Evolutionary conservation across 2,113 vertebrate species (phyloP), one percentile per base, ranked within the genome.

Genomic region (Motacilla tschutschensis): DNA sequence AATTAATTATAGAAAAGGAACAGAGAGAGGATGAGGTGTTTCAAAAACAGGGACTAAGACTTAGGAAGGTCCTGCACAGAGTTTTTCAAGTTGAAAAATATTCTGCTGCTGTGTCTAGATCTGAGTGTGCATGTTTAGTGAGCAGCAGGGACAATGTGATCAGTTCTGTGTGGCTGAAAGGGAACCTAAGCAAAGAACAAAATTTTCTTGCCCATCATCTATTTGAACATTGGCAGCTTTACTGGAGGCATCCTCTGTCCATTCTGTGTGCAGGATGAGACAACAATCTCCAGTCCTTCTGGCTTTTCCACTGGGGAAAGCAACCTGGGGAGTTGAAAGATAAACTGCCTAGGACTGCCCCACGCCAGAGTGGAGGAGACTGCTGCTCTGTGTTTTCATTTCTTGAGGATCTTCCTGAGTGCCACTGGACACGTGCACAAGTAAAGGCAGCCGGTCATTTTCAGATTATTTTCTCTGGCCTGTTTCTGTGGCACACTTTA

Each of bases 231-330:
- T 3, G 0, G 46, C 46, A 85, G 75, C 51, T 1, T 4, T 25
- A 10, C 33, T 51, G 28, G 65, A 78, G 29, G 17, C 11, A 3
- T 60, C 43, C 41, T 83, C 41, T 83, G 62, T 60, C 46, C 10
- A 2, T n/a, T 5, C 24, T 51, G 59, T 11, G 1, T 47, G 51
- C 0, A 0, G 35, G 36, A 19, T 15, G 29, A 38, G 67, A 48
- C 55, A 40, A 5, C 0, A 12, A 17, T 11, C 41, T 28, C 22
- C 44, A 65, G 24, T 22, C 31, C 20, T 62, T 47, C 43, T 78
- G 80, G 24, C 29, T 63, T 43, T 41, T 84, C 29, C 59, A 38
- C 75, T 14, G 19, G 31, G 53, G n/a, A 33, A 44, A 25, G 46
- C 8, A 69, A 80, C 65, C 19, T 46, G 40, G 60, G 69, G 69